Evolutionary conservation across 2,113 vertebrate genomes (phyloP), one percentile per base, ranked within the genome.

Genomic region (Chlamydotis undulata): DNA sequence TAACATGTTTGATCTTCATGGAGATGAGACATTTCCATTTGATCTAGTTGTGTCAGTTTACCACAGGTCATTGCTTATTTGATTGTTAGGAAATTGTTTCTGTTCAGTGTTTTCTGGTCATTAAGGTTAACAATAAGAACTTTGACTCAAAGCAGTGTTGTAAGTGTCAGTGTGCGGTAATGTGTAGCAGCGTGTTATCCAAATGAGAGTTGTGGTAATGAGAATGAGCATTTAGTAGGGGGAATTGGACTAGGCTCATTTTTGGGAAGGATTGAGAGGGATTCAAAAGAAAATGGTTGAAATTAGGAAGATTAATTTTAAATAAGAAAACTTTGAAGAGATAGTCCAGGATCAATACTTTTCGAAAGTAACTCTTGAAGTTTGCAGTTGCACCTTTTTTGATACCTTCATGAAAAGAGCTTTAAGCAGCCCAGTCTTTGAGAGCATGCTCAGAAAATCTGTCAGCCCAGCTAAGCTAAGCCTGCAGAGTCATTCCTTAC

Each of bases 231-330:
- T 87, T 90, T 81, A 70, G 45, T 25, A 41, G 43, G 35, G 57
- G 35, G 82, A 93, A 79, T 79, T 74, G 59, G 29, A 45, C 9
- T n/a, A 45, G 41, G 59, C 53, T 93, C 15, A 33, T 90, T 86
- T 90, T 76, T 6, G 31, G 65, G 49, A 33, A 60, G 50, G 22
- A 39, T 49, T 76, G 75, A 73, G 70, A 57, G 56, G n/a, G 63
- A 49, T 83, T 79, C 57, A 69, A 73, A 92, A 65, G 63, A 74
- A 77, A 89, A 57, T 49, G 17, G 6, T 81, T 94, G 86, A 12
- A 80, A 90, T 80, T 35, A 86, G 53, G 57, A 80, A 92, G 70
- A 89, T 86, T 92, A 24, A 68, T 83, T 95, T 94, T 55, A 87
- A 92, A 64, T 80, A 76, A 83, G 71, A 70, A 76, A 73, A 69